Evolutionary conservation across 2,797 vertebrate species (phyloP), one percentile per base, ranked within the genome.

Genomic region (Phrynocephalus guinanensis): DNA sequence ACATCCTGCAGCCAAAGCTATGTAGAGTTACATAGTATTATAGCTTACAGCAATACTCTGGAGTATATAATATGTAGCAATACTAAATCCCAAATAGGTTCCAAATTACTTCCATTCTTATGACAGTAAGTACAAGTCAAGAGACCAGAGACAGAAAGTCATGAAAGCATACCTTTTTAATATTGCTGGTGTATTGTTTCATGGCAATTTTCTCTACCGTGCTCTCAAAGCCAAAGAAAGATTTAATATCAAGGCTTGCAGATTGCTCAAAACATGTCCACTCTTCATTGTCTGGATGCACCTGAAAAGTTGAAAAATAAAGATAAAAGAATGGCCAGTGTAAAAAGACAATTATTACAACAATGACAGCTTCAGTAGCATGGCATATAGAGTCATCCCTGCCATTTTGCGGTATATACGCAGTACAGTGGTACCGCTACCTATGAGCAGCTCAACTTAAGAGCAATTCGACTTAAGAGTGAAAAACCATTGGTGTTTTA

Each of bases 201-300:
- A 99, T 99, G 26, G 98, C 98, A 71, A 99, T 97, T 95, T 98
- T 99, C 96, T 99, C 99, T 56, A 98, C 98, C 10, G 98, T 97
- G 95, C 97, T 98, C 96, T 99, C 99, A 88, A 99, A 99, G 88
- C 98, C 98, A 93, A 99, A 99, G 91, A 99, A 99, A 44, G 98
- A 99, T 93, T 99, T 99, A 76, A 99, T 98, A 90, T 99, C 98
- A 94, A 99, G 96, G 95, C 97, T 98, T 71, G 99, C 98, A 22
- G 97, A 98, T 94, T 99, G 98, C 77, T 99, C 98, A 89, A 99
- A 99, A 96, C 98, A 99, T 2, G 99, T 99, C 98, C 98, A 99
- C 77, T 99, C 97, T 93, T 98, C 98, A 89, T 99, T 99, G 91
- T 99, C 98, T 67, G 98, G 98, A 92, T 99, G 99, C 93, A 99